Base-by-base conservation (phyloP, 2,113 vertebrate genomes). In the Acanthochromis polyacanthus region DNA sequence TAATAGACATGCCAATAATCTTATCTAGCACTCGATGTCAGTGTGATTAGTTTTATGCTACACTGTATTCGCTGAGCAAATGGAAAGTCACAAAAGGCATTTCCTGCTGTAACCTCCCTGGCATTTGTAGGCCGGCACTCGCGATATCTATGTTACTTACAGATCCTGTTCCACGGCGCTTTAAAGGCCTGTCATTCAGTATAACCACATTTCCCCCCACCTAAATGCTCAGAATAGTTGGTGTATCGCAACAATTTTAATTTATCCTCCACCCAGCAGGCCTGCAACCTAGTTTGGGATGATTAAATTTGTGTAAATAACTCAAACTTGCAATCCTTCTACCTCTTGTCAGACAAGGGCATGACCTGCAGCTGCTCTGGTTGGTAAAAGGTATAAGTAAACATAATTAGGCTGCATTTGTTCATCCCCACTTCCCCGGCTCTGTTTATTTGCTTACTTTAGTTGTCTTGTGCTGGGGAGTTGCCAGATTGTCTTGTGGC, bases 61-160 rank as follows among this genome's bases (percentile, higher is more conserved):
- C 7, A 53, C 67, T 84, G 72, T 90, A 88, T 89, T 91, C 71
- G 92, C 94, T 96, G 94, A 96, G 93, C 92, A 91, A 89, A 94
- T 94, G 95, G 95, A 96, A 96, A 95, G 84, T 87, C 85, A 87
- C 83, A 93, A 93, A 89, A 92, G 94, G 93, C 93, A 94, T 95
- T 95, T 95, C 94, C 92, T 95, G 92, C 93, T 86, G 89, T 95
- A 94, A 94, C 94, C 93, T 92, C 93, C 73, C 73, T 91, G 94
- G 94, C 91, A 94, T 95, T 92, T 92, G 89, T 91, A 78, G 91
- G 85, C 92, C 85, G 85, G 85, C 87, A 83, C 91, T 93, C 85
- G 78, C 92, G 90, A 92, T 90, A 93, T 93, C 91, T 86, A 88
- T 89, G 91, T 95, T 95, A 90, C 93, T 93, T 76, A 57, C 80